Conservation (phyloP, 2,113 vertebrate genomes). For the Tragelaphus strepsiceros region DNA sequence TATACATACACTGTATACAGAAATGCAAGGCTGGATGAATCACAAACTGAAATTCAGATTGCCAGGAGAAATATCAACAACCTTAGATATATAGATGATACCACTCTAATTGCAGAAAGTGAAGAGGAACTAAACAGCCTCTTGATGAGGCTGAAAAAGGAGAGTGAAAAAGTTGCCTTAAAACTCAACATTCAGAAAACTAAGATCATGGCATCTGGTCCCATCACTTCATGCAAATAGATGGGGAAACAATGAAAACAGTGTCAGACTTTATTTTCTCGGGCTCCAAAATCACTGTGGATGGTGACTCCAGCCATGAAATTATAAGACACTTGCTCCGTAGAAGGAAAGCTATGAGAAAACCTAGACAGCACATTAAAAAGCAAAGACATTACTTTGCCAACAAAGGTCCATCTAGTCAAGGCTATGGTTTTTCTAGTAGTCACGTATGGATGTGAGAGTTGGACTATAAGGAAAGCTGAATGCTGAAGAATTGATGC, state of each 20-base stretch:
- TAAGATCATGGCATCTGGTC: not conserved
- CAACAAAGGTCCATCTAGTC: not conserved
- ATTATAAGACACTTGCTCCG: not conserved
- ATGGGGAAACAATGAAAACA: not conserved
- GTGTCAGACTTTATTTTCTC: not conserved
- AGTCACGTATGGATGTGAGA: not conserved
- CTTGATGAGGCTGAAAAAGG: not conserved
- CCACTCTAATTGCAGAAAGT: not conserved
- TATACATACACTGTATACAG: not conserved
- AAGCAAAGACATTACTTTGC: not conserved
- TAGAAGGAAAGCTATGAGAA: not conserved
- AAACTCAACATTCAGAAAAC: not conserved
- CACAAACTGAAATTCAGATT: not conserved
- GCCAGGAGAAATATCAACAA: not conserved
- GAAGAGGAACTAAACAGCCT: not conserved
- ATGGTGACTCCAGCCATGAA: not conserved
- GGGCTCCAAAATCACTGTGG: not conserved
- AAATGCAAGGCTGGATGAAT: not conserved
- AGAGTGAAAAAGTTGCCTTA: not conserved
- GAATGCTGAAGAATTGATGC: accelerated
- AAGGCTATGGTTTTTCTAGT: not conserved
- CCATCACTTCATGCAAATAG: not conserved
- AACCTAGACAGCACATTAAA: not conserved
- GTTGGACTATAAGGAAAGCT: not conserved
- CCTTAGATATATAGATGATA: not conserved